Conservation (phyloP, 1,140 invertebrate species). For the Drosophila nigrodunni region DNA sequence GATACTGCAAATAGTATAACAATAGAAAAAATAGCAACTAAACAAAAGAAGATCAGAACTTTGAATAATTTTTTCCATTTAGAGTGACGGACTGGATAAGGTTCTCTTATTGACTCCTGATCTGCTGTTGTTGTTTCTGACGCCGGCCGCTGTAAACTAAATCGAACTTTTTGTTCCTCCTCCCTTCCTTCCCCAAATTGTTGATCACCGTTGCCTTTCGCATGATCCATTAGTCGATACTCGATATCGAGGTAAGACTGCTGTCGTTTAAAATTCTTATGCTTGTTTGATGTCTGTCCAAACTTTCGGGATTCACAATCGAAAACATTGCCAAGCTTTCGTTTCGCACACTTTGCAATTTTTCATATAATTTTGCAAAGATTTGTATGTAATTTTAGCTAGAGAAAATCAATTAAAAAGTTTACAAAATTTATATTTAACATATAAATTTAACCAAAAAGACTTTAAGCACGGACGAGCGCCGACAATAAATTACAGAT, state of each 20-base stretch:
- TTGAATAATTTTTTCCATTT: neutral
- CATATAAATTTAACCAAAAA: no score
- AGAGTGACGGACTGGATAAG: neutral
- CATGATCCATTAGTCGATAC: neutral
- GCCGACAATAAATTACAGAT: no score
- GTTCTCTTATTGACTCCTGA: neutral
- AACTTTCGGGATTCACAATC: neutral
- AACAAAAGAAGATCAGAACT: neutral
- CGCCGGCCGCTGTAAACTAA: neutral
- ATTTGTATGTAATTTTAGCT: no score
- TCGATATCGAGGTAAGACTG: neutral
- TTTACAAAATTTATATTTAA: no score
- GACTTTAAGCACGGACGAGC: no score
- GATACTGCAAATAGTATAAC: slow-evolving; percentile 10
- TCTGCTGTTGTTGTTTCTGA: neutral
- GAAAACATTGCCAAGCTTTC: neutral
- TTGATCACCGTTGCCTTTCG: neutral
- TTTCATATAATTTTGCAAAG: neutral
- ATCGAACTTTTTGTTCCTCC: neutral
- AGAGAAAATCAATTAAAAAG: no score
- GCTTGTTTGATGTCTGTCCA: neutral
- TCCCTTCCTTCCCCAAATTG: neutral
- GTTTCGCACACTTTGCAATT: neutral
- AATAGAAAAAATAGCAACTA: neutral
- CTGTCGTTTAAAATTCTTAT: neutral